phyloP scores from a whole-genome alignment of 2,113 vertebrate genomes.

The Channa maculata region DNA sequence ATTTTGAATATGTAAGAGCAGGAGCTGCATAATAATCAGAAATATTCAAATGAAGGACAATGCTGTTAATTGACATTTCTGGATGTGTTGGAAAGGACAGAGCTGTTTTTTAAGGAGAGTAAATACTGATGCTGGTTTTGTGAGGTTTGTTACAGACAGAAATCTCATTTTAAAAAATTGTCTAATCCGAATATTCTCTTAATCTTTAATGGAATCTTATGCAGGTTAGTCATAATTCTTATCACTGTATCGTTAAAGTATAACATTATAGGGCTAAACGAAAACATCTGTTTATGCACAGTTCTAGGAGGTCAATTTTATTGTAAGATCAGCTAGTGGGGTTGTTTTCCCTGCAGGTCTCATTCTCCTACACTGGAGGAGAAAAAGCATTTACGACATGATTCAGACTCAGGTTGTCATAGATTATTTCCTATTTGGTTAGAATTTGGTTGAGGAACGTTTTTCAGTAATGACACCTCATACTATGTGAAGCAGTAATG shows the following conservation, averaged over 20 bases:
- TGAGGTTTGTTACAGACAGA: conserved; percentile 29
- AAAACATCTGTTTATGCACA: conserved; percentile 5
- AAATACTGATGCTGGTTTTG: conserved; percentile 39
- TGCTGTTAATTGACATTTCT: conserved; percentile 78
- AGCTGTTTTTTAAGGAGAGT: conserved; percentile 44
- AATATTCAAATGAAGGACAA: conserved; percentile 79
- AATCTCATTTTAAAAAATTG: conserved; percentile 18
- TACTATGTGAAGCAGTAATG: too few relatives aligned
- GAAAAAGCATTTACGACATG: too few relatives aligned
- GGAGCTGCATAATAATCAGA: conserved; percentile 79
- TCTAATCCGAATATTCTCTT: conserved; percentile 20
- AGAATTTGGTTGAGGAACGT: too few relatives aligned
- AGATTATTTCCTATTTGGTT: too few relatives aligned
- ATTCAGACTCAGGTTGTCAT: too few relatives aligned
- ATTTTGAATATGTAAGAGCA: conserved; percentile 80
- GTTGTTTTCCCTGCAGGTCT: too few relatives aligned
- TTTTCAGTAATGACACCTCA: too few relatives aligned
- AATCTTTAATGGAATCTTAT: conserved; percentile 28
- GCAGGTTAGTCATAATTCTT: conserved; percentile 3
- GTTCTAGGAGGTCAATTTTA: conserved; percentile 1
- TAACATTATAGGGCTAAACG: conserved; percentile 3
- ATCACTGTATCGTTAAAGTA: conserved; percentile 14
- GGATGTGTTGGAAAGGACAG: conserved; percentile 57
- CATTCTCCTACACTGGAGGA: too few relatives aligned
- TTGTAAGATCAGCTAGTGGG: not conserved